Evolutionary conservation across 2,888 invertebrate species (phyloP).

Genomic region (Apotomis betuletana): DNA sequence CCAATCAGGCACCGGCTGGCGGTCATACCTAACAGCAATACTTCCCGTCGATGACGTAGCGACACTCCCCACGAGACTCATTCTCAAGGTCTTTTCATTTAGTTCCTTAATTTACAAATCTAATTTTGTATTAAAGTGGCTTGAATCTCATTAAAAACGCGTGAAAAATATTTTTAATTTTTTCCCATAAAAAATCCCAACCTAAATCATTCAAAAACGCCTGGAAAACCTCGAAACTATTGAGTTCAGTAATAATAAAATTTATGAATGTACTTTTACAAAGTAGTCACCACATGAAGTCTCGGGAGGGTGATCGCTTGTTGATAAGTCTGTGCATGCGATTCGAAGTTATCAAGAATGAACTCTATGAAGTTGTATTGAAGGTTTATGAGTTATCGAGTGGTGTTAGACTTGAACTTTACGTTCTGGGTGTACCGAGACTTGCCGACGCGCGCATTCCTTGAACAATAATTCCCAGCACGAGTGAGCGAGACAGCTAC

Average conservation of each 20-base stretch:
- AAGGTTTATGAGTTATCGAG: slow-evolving; percentile 47
- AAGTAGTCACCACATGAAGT: slow-evolving; percentile 78
- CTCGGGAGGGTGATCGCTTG: slow-evolving; percentile 63
- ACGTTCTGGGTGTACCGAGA: slow-evolving; percentile 67
- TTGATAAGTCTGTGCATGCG: slow-evolving; percentile 47
- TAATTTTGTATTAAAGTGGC: slow-evolving; percentile 55
- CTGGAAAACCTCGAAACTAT: slow-evolving; percentile 37
- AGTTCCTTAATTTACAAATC: slow-evolving; percentile 61
- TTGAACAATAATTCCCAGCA: slow-evolving; percentile 74
- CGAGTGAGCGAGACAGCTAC: slow-evolving; percentile 72
- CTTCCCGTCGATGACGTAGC: slow-evolving; percentile 74
- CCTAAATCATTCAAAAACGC: neutral
- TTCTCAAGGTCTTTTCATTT: slow-evolving; percentile 82
- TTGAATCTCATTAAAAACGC: slow-evolving; percentile 34
- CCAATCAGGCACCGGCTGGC: slow-evolving; percentile 72
- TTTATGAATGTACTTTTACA: slow-evolving; percentile 79
- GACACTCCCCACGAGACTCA: slow-evolving; percentile 80
- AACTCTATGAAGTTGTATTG: slow-evolving; percentile 51
- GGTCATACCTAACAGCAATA: slow-evolving; percentile 74
- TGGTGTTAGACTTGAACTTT: slow-evolving; percentile 56
- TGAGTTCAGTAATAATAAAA: slow-evolving; percentile 64
- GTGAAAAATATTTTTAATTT: slow-evolving; percentile 9
- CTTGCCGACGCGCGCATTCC: slow-evolving; percentile 83
- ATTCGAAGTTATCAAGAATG: slow-evolving; percentile 50
- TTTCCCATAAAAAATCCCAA: slow-evolving; percentile 26